phyloP scores from a whole-genome alignment of 2,113 vertebrate species.

The Lethenteron camtschaticum region DNA sequence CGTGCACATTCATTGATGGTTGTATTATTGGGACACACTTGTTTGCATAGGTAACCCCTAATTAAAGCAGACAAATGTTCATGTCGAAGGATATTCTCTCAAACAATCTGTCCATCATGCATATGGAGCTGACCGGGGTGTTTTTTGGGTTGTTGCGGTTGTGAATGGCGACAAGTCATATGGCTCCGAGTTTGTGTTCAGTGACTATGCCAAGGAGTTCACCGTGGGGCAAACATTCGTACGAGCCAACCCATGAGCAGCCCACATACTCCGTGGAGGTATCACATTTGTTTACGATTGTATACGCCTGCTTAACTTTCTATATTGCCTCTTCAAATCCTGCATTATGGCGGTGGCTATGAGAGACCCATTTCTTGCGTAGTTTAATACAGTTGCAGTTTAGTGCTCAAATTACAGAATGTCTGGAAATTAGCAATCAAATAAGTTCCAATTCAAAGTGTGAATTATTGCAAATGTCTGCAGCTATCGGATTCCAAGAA shows the following conservation, averaged over 20 bases:
- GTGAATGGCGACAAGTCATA: constrained; percentile 78
- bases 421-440: too few species aligned
- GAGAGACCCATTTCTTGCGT: background rate
- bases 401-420: too few species aligned
- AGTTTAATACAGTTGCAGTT: too few species aligned
- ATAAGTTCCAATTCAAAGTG: too few species aligned
- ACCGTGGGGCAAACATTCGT: constrained; percentile 96
- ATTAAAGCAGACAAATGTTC: too few species aligned
- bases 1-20: too few species aligned
- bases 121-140: background rate
- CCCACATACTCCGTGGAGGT: constrained; percentile 84
- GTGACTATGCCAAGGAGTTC: constrained; percentile 74
- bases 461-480: too few species aligned
- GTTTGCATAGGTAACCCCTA: background rate
- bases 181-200: constrained; percentile 72
- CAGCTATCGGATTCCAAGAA: too few species aligned
- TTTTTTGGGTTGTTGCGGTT: constrained; percentile 21
- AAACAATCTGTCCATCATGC: too few species aligned
- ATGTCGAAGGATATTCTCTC: too few species aligned
- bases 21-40: background rate
- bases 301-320: background rate
- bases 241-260: constrained; percentile 73
- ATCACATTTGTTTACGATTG: constrained; percentile 12
- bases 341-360: background rate
- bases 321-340: constrained; percentile 3